A percentile compares a stretch with the other conserved stretches of the same genome.
phyloP scores from a whole-genome alignment of 2,888 invertebrate genomes.

The Torymus texanus region DNA sequence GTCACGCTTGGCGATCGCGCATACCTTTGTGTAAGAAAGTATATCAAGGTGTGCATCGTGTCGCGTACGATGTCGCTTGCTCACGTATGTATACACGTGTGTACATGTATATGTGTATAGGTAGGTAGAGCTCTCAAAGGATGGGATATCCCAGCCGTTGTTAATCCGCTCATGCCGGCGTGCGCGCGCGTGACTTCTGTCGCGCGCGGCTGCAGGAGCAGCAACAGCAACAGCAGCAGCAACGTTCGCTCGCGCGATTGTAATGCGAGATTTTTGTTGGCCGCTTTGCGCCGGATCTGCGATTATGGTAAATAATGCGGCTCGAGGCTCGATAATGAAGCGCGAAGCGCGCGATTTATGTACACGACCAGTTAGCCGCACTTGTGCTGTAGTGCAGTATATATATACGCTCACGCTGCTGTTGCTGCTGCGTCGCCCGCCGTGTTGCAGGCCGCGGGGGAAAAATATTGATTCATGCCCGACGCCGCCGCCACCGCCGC shows the following conservation, averaged over 20 bases:
- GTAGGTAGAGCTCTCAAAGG: not conserved
- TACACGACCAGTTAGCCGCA: not conserved
- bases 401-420: no score
- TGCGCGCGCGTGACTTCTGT: slow-evolving; percentile 13
- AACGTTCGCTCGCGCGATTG: not conserved
- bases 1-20: slow-evolving; percentile 21
- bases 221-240: no score
- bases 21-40: slow-evolving; percentile 1
- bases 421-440: no score
- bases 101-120: no score
- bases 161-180: not conserved
- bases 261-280: slow-evolving; percentile 13
- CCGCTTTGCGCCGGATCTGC: not conserved
- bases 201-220: not conserved
- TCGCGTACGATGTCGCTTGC: not conserved
- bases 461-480: not conserved
- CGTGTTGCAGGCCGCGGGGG: not conserved
- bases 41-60: no score
- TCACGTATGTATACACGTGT: no score
- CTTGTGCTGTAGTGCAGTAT: no score
- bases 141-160: not conserved
- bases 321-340: slow-evolving; percentile 15
- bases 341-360: slow-evolving; percentile 13
- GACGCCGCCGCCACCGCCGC: no score
- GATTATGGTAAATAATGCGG: slow-evolving; percentile 23